Conservation (phyloP, 2,888 invertebrate species). For the Orthosia cruda region DNA sequence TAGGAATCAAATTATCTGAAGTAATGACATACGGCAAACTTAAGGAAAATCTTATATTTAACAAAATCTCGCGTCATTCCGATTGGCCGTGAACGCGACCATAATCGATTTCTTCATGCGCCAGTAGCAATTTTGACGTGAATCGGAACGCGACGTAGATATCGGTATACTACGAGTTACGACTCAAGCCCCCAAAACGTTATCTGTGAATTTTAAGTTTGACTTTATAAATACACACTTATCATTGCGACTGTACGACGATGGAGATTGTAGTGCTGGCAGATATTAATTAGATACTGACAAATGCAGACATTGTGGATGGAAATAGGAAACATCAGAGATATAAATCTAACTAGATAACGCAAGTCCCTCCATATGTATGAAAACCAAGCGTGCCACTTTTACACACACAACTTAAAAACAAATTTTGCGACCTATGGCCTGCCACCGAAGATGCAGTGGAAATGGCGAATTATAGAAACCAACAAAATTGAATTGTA, state of each 20-base stretch:
- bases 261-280: conserved; percentile 39
- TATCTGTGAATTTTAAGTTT: conserved; percentile 49
- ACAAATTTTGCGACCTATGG: too few species aligned
- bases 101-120: too few species aligned
- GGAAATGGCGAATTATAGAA: neutral
- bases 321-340: neutral
- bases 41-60: too few species aligned
- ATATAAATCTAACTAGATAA: too few species aligned
- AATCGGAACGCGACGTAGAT: neutral
- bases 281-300: conserved; percentile 32
- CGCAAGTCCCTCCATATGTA: too few species aligned
- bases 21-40: too few species aligned
- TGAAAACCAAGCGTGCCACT: too few species aligned
- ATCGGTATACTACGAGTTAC: conserved; percentile 11
- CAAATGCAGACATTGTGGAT: neutral
- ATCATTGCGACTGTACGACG: conserved; percentile 38
- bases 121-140: too few species aligned
- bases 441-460: neutral
- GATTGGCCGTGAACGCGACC: too few species aligned
- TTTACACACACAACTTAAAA: too few species aligned
- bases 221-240: conserved; percentile 32
- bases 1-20: too few species aligned
- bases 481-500: neutral
- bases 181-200: conserved; percentile 34
- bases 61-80: too few species aligned